Conservation (phyloP, 2,797 vertebrate genomes). For the Squalus acanthias region DNA sequence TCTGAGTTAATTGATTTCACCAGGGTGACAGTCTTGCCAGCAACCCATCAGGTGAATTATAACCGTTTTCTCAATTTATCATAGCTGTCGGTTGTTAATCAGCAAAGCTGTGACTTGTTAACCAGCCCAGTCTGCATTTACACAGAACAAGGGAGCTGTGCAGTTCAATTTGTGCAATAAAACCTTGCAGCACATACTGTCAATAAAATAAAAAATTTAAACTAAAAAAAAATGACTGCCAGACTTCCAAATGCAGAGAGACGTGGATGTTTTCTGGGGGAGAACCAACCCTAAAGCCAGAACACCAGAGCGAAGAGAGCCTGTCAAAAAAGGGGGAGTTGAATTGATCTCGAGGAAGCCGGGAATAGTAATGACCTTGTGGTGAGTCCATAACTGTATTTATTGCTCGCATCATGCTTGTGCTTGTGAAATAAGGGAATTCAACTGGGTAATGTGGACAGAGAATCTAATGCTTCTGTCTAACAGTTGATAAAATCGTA, state of each 20-base stretch:
- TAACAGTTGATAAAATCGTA: no score
- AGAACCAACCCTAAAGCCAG: no score
- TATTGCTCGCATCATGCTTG: background rate
- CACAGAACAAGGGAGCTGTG: background rate
- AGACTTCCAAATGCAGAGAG: background rate
- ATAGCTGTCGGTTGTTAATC: slow-evolving; percentile 15
- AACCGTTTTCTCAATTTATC: slow-evolving; percentile 14
- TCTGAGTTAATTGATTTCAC: slow-evolving; percentile 23
- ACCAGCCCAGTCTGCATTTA: background rate
- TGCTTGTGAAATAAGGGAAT: background rate
- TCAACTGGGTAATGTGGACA: background rate
- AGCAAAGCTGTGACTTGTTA: slow-evolving; percentile 1
- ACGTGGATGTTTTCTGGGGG: background rate
- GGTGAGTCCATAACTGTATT: background rate
- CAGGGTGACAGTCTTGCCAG: background rate
- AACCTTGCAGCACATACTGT: background rate
- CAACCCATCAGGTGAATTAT: slow-evolving; percentile 27
- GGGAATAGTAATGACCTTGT: background rate
- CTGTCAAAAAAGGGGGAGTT: background rate
- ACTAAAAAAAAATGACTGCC: background rate
- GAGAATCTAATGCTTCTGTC: background rate
- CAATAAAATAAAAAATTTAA: background rate
- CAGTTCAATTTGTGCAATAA: background rate
- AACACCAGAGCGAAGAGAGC: background rate
- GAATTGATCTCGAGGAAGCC: background rate